Evolutionary conservation across 2,888 invertebrate genomes (phyloP), one percentile per base, ranked within the genome.

Genomic region (Rotaria sp.): DNA sequence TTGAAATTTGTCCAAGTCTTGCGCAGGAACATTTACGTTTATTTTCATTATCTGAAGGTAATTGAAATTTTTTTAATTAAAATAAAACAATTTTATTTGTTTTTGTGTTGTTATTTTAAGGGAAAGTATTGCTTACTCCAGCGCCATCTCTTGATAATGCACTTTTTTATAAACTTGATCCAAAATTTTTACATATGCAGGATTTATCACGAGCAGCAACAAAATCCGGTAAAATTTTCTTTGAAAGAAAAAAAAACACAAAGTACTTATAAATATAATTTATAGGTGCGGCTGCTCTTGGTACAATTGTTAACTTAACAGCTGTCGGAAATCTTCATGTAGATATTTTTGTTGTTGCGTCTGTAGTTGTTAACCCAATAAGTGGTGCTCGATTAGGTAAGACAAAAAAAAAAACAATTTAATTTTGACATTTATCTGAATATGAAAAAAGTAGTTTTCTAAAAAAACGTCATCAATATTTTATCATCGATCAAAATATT

Each of bases 101-200:
- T 1, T 38, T 35, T n/a, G n/a, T n/a, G n/a, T n/a, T n/a, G n/a
- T n/a, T n/a, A n/a, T n/a, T n/a, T n/a, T 21, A 38, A 67, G 67
- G 67, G 15, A 86, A 86, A 74, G 84, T 85, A 59, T 26, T 86
- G 30, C 75, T 86, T 41, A 86, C 86, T n/a, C 86, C 86, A n/a
- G 52, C 85, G 10, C 86, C 86, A 74, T 84, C 86, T 8, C 30
- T 86, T 48, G 86, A 86, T 38, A 18, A 35, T 55, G 84, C 84
- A 52, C 24, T 84, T 30, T 84, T 52, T 26, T 84, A 84, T 38
- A 84, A 84, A 84, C 24, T 84, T 5, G 84, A 84, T 84, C 84
- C 84, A 84, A 50, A 30, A 52, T 84, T 84, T 52, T 55, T 84
- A 52, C 35, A 26, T 38, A 35, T 11, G 24, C 50, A 84, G 4